Evolutionary conservation across 2,797 vertebrate species (phyloP).

Genomic region (Gadopsis marmoratus): DNA sequence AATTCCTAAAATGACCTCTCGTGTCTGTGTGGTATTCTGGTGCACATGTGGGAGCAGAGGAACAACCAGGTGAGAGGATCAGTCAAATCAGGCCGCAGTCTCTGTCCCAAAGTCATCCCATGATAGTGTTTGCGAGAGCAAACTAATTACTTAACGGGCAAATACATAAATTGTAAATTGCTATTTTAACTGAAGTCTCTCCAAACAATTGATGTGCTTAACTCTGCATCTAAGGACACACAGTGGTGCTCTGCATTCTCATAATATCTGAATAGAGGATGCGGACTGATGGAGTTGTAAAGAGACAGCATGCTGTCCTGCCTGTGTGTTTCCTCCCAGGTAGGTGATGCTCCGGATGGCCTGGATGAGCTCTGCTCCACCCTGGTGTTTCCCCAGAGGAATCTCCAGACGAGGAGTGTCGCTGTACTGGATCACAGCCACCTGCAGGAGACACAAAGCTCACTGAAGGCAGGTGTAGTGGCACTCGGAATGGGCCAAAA

Average conservation of each 20-base stretch:
- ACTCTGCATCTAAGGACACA: background rate
- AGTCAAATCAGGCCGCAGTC: too few relatives aligned
- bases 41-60: too few relatives aligned
- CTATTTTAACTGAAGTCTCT: background rate
- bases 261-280: background rate
- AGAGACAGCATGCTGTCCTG: slow-evolving; percentile 12
- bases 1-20: too few relatives aligned
- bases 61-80: too few relatives aligned
- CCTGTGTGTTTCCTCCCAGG: slow-evolving; percentile 88
- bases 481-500: background rate
- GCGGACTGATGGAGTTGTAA: background rate
- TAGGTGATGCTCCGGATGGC: slow-evolving; percentile 82
- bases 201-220: too few relatives aligned
- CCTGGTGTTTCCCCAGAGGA: slow-evolving; percentile 80
- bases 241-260: background rate
- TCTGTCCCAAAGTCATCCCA: too few relatives aligned
- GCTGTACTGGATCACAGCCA: slow-evolving; percentile 88
- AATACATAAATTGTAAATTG: background rate
- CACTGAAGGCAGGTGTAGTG: background rate
- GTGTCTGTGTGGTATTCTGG: too few relatives aligned
- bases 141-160: background rate
- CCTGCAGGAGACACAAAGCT: slow-evolving; percentile 53
- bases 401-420: slow-evolving; percentile 87
- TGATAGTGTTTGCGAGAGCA: background rate
- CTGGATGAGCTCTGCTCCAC: slow-evolving; percentile 75